phyloP scores from a whole-genome alignment of 2,113 vertebrate genomes.

The Polypterus bichir region DNA sequence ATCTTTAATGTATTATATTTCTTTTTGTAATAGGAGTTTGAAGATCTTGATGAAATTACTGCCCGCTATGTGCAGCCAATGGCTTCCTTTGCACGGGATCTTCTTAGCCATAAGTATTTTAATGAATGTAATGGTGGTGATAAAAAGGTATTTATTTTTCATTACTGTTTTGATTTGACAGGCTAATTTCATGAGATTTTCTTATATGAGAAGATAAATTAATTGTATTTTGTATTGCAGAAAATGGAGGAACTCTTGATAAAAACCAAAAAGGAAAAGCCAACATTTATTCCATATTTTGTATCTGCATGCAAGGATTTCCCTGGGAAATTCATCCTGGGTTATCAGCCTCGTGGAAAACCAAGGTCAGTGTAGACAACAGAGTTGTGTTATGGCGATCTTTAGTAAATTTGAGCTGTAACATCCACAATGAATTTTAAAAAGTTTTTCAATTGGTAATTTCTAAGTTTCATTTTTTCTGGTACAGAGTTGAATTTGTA shows the following conservation, averaged over 20 bases:
- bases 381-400: no score
- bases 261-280: constrained; percentile 88
- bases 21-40: constrained; percentile 70
- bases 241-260: constrained; percentile 90
- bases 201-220: background rate
- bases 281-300: constrained; percentile 92
- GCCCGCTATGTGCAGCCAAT: constrained; percentile 94
- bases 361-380: constrained; percentile 59
- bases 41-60: constrained; percentile 95
- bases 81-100: constrained; percentile 90
- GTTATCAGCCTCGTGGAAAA: constrained; percentile 92
- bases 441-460: no score
- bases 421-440: no score
- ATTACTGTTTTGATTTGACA: background rate
- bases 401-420: no score
- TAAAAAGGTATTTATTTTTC: constrained; percentile 59
- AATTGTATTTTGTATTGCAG: constrained; percentile 40
- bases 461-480: background rate
- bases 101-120: constrained; percentile 90
- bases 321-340: constrained; percentile 90
- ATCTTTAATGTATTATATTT: background rate
- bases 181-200: background rate
- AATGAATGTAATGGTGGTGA: constrained; percentile 78
- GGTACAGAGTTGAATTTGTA: constrained; percentile 78
- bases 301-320: constrained; percentile 88